Conservation (phyloP, 2,888 invertebrate species). For the Leptopterna dolabrata region DNA sequence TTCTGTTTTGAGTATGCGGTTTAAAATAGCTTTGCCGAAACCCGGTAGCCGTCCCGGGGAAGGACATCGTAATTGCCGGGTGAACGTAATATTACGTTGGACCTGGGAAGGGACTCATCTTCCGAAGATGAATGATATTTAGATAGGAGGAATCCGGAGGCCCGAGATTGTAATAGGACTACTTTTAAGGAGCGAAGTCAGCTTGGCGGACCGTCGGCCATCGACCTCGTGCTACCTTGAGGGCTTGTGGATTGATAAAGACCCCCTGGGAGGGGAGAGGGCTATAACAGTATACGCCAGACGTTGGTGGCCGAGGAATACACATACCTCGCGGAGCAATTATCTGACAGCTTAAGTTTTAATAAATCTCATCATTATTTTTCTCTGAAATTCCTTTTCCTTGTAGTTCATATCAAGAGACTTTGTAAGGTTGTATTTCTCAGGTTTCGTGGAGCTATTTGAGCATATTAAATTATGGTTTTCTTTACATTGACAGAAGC, state of each 20-base stretch:
- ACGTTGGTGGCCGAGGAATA: not conserved
- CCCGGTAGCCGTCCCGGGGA: not conserved
- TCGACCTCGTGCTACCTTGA: not conserved
- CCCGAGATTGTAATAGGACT: not conserved
- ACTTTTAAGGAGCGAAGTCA: conserved; percentile 14
- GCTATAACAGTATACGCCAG: not conserved
- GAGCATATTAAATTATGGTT: no score
- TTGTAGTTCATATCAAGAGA: no score
- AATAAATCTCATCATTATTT: no score
- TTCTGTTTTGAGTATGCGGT: not conserved
- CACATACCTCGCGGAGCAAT: not conserved
- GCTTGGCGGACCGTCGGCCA: not conserved
- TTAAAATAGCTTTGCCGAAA: not conserved
- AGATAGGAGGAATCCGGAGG: not conserved
- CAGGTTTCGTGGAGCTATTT: no score
- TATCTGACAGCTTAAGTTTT: no score
- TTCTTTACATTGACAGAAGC: no score
- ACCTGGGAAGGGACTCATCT: not conserved
- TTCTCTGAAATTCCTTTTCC: not conserved
- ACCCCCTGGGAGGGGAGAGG: not conserved
- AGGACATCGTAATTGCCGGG: not conserved
- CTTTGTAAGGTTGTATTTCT: no score
- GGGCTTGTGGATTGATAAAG: not conserved
- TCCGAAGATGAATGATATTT: not conserved
- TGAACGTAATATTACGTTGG: not conserved